Evolutionary conservation across 2,797 vertebrate genomes (phyloP), one percentile per base, ranked within the genome.

Genomic region (Hozukius guyotensis): DNA sequence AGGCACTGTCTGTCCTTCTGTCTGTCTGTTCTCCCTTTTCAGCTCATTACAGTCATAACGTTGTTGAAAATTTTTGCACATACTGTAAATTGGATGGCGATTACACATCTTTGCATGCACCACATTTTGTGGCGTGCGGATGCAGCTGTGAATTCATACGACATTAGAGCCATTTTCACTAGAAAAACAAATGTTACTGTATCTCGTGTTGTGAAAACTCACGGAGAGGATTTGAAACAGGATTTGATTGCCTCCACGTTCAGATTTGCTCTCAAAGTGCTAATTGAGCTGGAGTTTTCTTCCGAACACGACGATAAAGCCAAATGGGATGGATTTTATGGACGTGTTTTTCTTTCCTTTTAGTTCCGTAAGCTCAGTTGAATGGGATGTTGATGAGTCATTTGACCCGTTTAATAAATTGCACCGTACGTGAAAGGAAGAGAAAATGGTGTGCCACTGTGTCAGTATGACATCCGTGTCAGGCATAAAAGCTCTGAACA

Each of bases 201-300:
- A 22, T 71, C 60, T 42, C 1, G 1, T 68, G n/a, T 64, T 49
- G 66, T 56, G 56, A 83, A 71, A 82, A 36, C 8, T 77, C 42
- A 38, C 38, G 0, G 42, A 46, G 42, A 46, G 42, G 42, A 46
- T 46, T 46, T 46, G 7, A 18, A 18, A 18, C 42, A 75, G 70
- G 64, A 61, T 78, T 73, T 90, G 75, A 93, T 90, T 89, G 87
- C 84, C 72, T 83, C 61, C 38, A 70, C 64, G 64, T 82, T 79
- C 61, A 83, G n/a, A 83, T 74, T 68, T 24, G 34, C 77, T 85
- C 77, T 87, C 80, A 60, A 73, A 83, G 82, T 81, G 75, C 82
- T 87, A 89, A 92, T 89, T 89, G 82, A 84, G 53, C 11, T 20
- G 27, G 59, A 57, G 22, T 78, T 78, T 76, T 72, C 52, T 65